Evolutionary conservation across 2,113 vertebrate genomes (phyloP).

Genomic region (Picathartes gymnocephalus): DNA sequence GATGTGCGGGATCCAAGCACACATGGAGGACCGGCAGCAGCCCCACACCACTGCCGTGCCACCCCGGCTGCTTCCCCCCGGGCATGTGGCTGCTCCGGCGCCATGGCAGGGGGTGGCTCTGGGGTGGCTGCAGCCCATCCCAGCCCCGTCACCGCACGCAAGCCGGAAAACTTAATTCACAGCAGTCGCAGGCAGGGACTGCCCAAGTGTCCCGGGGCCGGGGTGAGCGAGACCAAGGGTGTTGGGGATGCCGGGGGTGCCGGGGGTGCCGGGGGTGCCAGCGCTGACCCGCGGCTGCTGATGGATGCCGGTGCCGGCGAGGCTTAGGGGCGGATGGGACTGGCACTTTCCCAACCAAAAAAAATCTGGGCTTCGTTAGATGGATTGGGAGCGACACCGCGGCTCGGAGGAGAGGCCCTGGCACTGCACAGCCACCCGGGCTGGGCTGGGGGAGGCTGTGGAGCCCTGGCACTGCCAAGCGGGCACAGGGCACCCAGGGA

Average conservation of each 20-base stretch:
- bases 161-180: background rate
- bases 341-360: background rate
- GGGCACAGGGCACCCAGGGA: background rate
- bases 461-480: background rate
- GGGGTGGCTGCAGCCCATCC: constrained; percentile 10
- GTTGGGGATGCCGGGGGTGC: background rate
- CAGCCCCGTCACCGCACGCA: background rate
- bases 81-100: background rate
- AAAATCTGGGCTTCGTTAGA: constrained; percentile 28
- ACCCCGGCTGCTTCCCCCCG: background rate
- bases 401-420: background rate
- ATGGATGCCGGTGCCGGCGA: background rate
- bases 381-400: background rate
- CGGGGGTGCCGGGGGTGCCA: background rate
- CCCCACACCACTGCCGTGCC: background rate
- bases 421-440: background rate
- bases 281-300: background rate
- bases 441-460: background rate
- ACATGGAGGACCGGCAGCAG: fast-evolving
- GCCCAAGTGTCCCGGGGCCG: background rate
- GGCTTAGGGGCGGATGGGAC: background rate
- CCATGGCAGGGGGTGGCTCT: constrained; percentile 4
- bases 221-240: background rate
- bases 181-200: background rate
- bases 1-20: fast-evolving